Percentiles rank a stretch among this genome's conserved stretches.
phyloP scores from a whole-genome alignment of 2,113 vertebrate species.

The Diphyllodes magnificus region DNA sequence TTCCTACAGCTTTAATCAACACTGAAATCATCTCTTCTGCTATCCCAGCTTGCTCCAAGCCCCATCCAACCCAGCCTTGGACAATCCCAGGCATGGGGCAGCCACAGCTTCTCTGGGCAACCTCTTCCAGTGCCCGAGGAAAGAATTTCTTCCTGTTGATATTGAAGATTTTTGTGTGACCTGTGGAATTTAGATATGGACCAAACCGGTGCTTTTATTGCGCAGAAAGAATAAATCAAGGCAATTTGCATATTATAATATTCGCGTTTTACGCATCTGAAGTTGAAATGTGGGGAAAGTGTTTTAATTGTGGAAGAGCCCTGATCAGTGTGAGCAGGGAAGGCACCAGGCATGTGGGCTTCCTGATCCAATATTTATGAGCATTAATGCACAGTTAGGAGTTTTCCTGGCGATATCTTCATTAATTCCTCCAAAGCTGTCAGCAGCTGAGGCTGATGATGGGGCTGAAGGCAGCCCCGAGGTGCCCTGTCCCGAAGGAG shows the following conservation, averaged over 20 bases:
- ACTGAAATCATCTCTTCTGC: not conserved
- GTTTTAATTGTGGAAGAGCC: not conserved
- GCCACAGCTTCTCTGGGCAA: not conserved
- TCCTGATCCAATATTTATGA: conserved; percentile 17
- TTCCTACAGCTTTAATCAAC: fast-evolving
- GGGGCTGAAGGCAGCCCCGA: not conserved
- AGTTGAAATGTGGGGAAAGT: not conserved
- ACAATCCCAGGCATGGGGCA: not conserved
- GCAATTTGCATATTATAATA: not conserved
- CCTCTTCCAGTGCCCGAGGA: not conserved
- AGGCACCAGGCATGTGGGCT: not conserved
- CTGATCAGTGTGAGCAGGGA: not conserved
- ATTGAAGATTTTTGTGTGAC: not conserved
- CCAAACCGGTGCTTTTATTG: not conserved
- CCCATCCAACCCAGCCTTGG: not conserved
- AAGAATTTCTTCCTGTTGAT: not conserved
- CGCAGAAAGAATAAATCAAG: not conserved
- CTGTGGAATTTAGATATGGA: not conserved
- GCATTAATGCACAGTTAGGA: not conserved
- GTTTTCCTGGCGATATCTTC: conserved; percentile 18
- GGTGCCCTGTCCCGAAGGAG: not conserved
- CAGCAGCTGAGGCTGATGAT: not conserved
- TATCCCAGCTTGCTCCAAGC: not conserved
- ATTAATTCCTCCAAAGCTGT: not conserved
- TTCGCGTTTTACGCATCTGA: not conserved